A percentile compares a stretch with the other conserved stretches of the same genome.
Conservation (phyloP, 1,140 invertebrate species). For the Berghia stephanieae region DNA sequence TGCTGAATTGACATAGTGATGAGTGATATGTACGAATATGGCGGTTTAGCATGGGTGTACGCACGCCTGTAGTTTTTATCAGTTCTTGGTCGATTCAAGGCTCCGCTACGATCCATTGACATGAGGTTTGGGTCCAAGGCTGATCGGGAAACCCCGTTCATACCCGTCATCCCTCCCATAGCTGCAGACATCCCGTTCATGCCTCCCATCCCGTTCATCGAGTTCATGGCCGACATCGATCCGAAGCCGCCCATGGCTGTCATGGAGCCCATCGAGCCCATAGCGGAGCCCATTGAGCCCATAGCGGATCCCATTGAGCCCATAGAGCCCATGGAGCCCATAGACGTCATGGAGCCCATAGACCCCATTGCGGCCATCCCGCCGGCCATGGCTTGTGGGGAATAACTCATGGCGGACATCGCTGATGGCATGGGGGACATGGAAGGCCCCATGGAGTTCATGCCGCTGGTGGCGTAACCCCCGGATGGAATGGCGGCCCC, state of each 20-base stretch:
- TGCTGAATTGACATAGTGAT: conserved; percentile 99
- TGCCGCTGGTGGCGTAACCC: conserved; percentile 53
- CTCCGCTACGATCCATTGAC: conserved; percentile 67
- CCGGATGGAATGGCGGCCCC: conserved; percentile 44
- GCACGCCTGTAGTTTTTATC: conserved; percentile 81
- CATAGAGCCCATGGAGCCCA: conserved; percentile 72
- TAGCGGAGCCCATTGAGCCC: no score
- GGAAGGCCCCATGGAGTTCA: conserved; percentile 50
- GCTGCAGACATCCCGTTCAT: conserved; percentile 59
- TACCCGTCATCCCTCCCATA: conserved; percentile 60
- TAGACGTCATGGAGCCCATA: conserved; percentile 73
- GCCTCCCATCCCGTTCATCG: conserved; percentile 59
- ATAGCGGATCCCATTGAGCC: conserved; percentile 62
- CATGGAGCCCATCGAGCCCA: conserved; percentile 65
- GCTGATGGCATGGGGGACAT: conserved; percentile 60
- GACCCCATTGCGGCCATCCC: conserved; percentile 69
- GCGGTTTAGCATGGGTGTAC: conserved; percentile 96
- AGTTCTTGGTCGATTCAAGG: conserved; percentile 70
- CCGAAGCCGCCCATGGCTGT: conserved; percentile 66
- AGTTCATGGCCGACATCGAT: conserved; percentile 75
- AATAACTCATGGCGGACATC: conserved; percentile 73
- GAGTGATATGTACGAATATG: conserved; percentile 98
- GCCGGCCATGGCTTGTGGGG: conserved; percentile 71
- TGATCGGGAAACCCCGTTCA: conserved; percentile 56
- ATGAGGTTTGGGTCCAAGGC: conserved; percentile 66